Evolutionary conservation across 2,888 invertebrate genomes (phyloP), one percentile per base, ranked within the genome.

Genomic region (Synergus umbraculus): DNA sequence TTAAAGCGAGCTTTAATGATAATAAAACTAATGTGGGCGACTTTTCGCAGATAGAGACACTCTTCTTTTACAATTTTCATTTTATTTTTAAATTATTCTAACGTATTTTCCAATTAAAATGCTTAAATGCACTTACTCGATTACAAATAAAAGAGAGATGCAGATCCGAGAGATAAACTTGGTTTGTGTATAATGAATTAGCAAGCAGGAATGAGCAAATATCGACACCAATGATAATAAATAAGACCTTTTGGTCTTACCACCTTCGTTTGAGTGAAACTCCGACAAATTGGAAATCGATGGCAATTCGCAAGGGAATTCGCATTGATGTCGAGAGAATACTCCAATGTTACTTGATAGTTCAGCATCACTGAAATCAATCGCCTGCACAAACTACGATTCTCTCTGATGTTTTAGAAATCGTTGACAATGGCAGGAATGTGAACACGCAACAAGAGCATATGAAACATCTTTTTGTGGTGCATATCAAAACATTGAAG

Each of bases 351-450:
- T 69, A 46, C 69, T 49, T 69, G 49, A 69, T 69, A 49, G 69
- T 69, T 69, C 29, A 49, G 49, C 49, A 69, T 69, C 29, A 69
- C 46, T 29, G 69, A 69, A 69, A 69, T 69, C 69, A 69, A 69
- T 69, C 69, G 69, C 29, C 49, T 69, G 49, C 49, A 49, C 29
- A 49, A 46, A 69, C 69, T 49, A 46, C 15, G 49, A 46, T 49
- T 69, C 69, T 46, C 49, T 67, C 69, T 69, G 22, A 13, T 49
- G 69, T 49, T 69, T 69, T 54, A 29, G 29, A 69, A 69, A 49
- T 54, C 29, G 49, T 37, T 9, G 29, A 49, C 67, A 69, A 69
- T 69, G 15, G 2, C 15, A 54, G 37, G 15, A 67, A 67, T 49
- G 15, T 46, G 49, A 29, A 12, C 10, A 69, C 15, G 29, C 37